phyloP scores from a whole-genome alignment of 2,888 invertebrate species.

The Sinodicranocentrus sp. region DNA sequence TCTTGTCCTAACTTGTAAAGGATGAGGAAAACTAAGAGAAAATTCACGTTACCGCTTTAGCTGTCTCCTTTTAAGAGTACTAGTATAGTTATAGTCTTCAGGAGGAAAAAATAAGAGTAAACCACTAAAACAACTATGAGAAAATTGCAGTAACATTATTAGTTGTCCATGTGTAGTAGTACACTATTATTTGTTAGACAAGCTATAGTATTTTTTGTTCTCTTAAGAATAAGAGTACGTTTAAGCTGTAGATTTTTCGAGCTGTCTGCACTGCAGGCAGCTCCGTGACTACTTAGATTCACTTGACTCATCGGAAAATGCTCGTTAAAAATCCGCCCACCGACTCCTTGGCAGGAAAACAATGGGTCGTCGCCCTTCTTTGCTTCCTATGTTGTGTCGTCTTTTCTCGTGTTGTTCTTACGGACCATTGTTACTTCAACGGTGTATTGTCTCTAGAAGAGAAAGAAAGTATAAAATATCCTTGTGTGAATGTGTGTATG shows the following conservation, averaged over 20 bases:
- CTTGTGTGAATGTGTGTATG: slow-evolving; percentile 4
- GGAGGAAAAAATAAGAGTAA: too few species aligned
- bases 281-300: slow-evolving; percentile 46
- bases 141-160: too few species aligned
- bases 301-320: slow-evolving; percentile 66
- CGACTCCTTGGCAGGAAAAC: slow-evolving; percentile 59
- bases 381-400: slow-evolving; percentile 1
- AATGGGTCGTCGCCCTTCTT: slow-evolving; percentile 48
- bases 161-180: slow-evolving; percentile 36
- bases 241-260: not conserved
- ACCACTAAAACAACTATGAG: too few species aligned
- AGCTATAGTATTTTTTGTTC: too few species aligned
- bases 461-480: not conserved
- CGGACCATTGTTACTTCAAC: slow-evolving; percentile 17
- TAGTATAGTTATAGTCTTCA: too few species aligned
- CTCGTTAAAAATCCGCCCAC: slow-evolving; percentile 68
- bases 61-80: too few species aligned
- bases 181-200: slow-evolving; percentile 43
- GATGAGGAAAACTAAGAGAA: too few species aligned
- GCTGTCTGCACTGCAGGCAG: slow-evolving; percentile 38
- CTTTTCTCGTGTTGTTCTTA: slow-evolving; percentile 16
- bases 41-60: too few species aligned
- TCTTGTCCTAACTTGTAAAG: too few species aligned
- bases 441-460: not conserved
- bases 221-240: too few species aligned